Evolutionary conservation across 2,797 vertebrate genomes (phyloP).

Genomic region (Sebastes matsubarae): DNA sequence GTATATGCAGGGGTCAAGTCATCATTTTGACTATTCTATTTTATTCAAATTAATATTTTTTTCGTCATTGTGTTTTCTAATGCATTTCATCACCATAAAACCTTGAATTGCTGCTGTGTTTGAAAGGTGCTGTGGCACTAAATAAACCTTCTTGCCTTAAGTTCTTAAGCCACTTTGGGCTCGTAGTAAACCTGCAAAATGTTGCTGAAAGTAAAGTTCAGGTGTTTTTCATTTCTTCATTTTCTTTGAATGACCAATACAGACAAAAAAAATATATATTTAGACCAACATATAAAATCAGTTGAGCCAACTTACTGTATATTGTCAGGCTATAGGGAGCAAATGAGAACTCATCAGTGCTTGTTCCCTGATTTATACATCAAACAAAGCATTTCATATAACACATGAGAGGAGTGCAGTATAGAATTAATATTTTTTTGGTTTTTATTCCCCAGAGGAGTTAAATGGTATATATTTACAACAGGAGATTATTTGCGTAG

Average conservation of each 20-base stretch:
- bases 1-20: not conserved
- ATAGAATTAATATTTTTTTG: not conserved
- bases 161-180: no score
- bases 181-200: no score
- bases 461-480: no score
- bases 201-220: not conserved
- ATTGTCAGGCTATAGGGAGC: no score
- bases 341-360: no score
- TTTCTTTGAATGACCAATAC: not conserved
- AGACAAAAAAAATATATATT: not conserved
- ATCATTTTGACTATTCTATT: no score
- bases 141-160: no score
- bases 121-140: no score
- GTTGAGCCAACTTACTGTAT: not conserved
- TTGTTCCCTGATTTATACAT: not conserved
- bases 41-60: no score
- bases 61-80: fast-evolving
- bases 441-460: not conserved
- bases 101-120: no score
- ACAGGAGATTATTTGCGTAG: not conserved
- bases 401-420: not conserved
- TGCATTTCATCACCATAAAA: no score
- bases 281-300: not conserved
- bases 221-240: not conserved
- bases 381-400: not conserved